A percentile compares a stretch with the other conserved stretches of the same genome.
Evolutionary conservation across 2,888 invertebrate genomes (phyloP).

Genomic region (Lamellibrachia columna): DNA sequence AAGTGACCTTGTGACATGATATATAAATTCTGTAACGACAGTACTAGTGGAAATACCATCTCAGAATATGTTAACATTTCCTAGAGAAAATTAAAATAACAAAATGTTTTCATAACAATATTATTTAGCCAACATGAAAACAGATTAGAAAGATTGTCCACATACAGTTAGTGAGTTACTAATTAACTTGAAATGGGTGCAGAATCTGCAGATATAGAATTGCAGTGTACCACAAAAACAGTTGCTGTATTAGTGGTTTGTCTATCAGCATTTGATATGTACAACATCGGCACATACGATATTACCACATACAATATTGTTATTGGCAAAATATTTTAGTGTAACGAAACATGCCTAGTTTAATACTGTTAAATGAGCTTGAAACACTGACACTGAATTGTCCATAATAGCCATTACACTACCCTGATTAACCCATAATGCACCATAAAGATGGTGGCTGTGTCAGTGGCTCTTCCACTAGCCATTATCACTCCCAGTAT

Average conservation of each 20-base stretch:
- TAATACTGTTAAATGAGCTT: not conserved
- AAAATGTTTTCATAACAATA: not conserved
- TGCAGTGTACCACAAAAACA: not conserved
- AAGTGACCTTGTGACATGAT: not conserved
- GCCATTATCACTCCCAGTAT: not conserved
- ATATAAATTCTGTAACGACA: not conserved
- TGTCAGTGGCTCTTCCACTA: not conserved
- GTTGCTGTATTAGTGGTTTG: not conserved
- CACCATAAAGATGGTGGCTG: not conserved
- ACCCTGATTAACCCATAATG: slow-evolving; percentile 11
- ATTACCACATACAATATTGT: not conserved
- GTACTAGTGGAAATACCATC: not conserved
- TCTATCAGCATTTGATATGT: not conserved
- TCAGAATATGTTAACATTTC: no score
- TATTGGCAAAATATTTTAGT: not conserved
- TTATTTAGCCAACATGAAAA: not conserved
- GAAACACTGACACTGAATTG: not conserved
- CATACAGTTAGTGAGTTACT: not conserved
- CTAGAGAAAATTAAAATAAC: no score
- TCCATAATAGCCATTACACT: not conserved
- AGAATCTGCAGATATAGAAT: not conserved
- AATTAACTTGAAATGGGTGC: not conserved
- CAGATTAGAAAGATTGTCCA: not conserved
- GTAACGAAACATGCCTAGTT: not conserved
- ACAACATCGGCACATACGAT: not conserved